A percentile compares a stretch with the other conserved stretches of the same genome.
Conservation (phyloP, 1,140 invertebrate genomes). For the Cydia splendana region DNA sequence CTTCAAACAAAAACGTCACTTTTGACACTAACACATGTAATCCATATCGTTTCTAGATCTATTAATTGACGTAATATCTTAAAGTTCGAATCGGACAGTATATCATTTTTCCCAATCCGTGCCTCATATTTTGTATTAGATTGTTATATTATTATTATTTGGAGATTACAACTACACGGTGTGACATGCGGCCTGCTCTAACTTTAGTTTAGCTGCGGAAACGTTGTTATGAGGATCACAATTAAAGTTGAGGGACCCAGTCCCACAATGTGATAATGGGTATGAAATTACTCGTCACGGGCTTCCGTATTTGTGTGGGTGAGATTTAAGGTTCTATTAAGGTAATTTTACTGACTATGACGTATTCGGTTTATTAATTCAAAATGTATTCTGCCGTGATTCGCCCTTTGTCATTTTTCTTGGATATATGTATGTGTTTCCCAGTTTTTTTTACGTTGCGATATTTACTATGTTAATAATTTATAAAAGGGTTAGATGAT, state of each 20-base stretch:
- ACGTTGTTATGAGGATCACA: slow-evolving; percentile 31
- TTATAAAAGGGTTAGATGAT: too few relatives aligned
- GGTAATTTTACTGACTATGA: slow-evolving; percentile 1
- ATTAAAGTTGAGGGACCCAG: slow-evolving; percentile 27
- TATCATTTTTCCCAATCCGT: too few relatives aligned
- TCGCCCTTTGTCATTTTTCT: background rate
- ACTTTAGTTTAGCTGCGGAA: slow-evolving; percentile 21
- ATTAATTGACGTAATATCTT: too few relatives aligned
- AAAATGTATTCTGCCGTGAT: background rate
- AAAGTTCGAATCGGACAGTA: too few relatives aligned
- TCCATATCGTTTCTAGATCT: too few relatives aligned
- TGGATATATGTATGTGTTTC: background rate
- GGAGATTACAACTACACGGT: background rate
- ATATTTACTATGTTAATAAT: background rate
- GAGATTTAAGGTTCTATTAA: slow-evolving; percentile 21
- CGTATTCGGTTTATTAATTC: background rate
- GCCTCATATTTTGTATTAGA: too few relatives aligned
- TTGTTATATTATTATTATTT: too few relatives aligned
- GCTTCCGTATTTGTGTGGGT: background rate
- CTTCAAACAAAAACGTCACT: too few relatives aligned
- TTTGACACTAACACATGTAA: too few relatives aligned
- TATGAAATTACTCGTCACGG: slow-evolving; percentile 21
- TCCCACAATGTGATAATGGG: slow-evolving; percentile 28
- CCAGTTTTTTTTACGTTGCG: background rate
- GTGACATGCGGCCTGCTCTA: background rate